Conservation (phyloP, 2,888 invertebrate genomes). For the Tachina grossa region DNA sequence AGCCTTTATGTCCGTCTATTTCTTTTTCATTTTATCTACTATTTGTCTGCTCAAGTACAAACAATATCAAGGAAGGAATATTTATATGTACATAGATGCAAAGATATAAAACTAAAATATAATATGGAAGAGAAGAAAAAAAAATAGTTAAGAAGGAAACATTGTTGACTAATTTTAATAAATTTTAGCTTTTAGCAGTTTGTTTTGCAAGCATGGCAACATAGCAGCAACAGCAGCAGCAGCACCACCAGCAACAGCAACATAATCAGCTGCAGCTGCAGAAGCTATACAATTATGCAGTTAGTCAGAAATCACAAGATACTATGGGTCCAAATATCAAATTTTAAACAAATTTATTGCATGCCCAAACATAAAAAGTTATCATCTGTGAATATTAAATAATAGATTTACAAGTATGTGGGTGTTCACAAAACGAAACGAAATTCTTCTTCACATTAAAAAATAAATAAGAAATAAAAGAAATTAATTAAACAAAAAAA, state of each 20-base stretch:
- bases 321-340: constrained; percentile 12
- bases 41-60: constrained; percentile 39
- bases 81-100: not conserved
- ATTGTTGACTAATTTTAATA: constrained; percentile 72
- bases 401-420: not conserved
- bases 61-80: constrained; percentile 5
- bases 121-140: not conserved
- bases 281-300: constrained; percentile 1
- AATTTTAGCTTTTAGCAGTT: constrained; percentile 69
- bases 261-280: constrained; percentile 19
- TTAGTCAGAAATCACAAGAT: not conserved
- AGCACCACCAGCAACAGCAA: not conserved
- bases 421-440: not conserved
- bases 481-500: too few relatives aligned
- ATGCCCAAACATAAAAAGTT: not conserved
- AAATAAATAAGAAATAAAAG: too few relatives aligned
- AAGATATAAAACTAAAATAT: constrained; percentile 14
- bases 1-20: constrained; percentile 1
- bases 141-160: constrained; percentile 51
- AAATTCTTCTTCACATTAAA: too few relatives aligned
- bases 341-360: not conserved
- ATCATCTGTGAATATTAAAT: not conserved
- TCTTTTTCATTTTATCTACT: constrained; percentile 13
- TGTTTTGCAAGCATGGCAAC: constrained; percentile 61
- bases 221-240: constrained; percentile 29